Evolutionary conservation across 2,888 invertebrate genomes (phyloP).

Genomic region (Nycteola revayana): DNA sequence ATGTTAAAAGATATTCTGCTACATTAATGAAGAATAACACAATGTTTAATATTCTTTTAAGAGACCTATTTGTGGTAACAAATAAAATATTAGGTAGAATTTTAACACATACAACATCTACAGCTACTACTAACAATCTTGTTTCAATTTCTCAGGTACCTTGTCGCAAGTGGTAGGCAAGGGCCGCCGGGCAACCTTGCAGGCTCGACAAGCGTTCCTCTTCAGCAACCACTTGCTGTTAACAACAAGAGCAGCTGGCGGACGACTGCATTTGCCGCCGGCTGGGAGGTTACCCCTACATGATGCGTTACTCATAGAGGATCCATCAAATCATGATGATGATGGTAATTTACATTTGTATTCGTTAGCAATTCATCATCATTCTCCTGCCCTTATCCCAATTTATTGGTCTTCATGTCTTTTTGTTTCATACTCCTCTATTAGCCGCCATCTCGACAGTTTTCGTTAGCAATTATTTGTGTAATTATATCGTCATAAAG

Average conservation of each 20-base stretch:
- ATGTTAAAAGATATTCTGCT: no score
- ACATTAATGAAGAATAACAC: no score
- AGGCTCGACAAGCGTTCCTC: slow-evolving; percentile 90
- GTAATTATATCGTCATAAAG: no score
- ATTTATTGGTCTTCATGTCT: no score
- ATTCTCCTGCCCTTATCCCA: not conserved
- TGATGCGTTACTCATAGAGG: slow-evolving; percentile 93
- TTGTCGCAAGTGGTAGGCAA: slow-evolving; percentile 87
- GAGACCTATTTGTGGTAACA: no score
- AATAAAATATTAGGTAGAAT: no score
- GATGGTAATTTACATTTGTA: slow-evolving; percentile 83
- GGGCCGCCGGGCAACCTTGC: slow-evolving; percentile 67
- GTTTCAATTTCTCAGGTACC: slow-evolving; percentile 83
- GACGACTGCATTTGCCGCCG: slow-evolving; percentile 92
- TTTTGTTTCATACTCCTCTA: no score
- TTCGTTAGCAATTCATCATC: not conserved
- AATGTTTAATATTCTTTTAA: no score
- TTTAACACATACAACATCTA: no score
- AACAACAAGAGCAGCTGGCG: slow-evolving; percentile 91
- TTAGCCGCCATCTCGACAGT: not conserved
- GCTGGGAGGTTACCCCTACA: slow-evolving; percentile 91
- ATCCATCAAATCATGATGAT: slow-evolving; percentile 86
- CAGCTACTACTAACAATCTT: no score
- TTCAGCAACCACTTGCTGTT: slow-evolving; percentile 95
- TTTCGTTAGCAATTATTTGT: not conserved